Evolutionary conservation across 2,888 invertebrate species (phyloP).

Genomic region (Apodemia duryi): DNA sequence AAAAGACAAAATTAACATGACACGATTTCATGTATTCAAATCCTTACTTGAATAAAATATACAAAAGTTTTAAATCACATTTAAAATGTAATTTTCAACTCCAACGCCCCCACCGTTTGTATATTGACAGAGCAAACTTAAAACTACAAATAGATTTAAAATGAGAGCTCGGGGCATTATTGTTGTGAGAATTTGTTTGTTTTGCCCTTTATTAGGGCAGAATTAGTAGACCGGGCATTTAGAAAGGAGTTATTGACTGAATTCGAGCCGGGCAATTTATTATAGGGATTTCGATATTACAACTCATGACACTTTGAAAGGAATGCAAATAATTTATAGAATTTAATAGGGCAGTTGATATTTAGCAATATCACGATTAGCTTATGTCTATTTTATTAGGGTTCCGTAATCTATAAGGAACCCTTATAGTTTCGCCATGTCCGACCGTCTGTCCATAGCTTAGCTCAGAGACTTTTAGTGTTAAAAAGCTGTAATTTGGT

Average conservation of each 20-base stretch:
- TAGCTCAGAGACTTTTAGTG: too few species aligned
- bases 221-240: constrained; percentile 14
- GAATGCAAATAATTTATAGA: background rate
- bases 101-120: constrained; percentile 21
- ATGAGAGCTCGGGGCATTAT: constrained; percentile 47
- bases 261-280: constrained; percentile 5
- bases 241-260: constrained; percentile 7
- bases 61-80: constrained; percentile 15
- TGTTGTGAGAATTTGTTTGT: constrained; percentile 19
- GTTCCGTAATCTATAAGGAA: too few species aligned
- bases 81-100: constrained; percentile 22
- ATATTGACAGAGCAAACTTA: constrained; percentile 68
- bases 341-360: background rate
- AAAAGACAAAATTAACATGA: too few species aligned
- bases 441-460: too few species aligned
- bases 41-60: background rate
- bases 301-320: background rate
- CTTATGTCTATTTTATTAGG: too few species aligned
- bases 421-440: too few species aligned
- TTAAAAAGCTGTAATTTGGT: too few species aligned
- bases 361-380: too few species aligned
- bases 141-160: constrained; percentile 75
- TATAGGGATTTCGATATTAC: constrained; percentile 3
- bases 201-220: constrained; percentile 22
- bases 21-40: background rate